phyloP scores from a whole-genome alignment of 2,797 vertebrate genomes.

The Phylloscopus collybita region DNA sequence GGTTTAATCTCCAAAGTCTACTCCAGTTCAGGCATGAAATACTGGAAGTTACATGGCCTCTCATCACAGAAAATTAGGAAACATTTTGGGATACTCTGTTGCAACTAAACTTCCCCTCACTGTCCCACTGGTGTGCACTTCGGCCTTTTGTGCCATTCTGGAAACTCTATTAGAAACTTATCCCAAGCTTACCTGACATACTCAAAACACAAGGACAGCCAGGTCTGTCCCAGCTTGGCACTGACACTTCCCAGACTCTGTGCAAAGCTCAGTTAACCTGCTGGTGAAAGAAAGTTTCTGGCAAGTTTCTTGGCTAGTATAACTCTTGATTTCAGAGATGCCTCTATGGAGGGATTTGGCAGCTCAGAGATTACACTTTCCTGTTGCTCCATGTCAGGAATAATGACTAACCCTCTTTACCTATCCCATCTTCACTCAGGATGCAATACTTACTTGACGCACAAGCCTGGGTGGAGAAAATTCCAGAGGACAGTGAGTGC shows the following conservation, averaged over 20 bases:
- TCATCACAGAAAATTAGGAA: neutral
- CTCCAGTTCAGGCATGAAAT: neutral
- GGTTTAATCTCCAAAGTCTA: neutral
- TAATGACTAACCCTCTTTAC: neutral
- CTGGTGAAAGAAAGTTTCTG: neutral
- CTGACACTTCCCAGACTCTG: neutral
- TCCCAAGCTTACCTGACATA: neutral
- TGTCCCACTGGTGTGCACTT: neutral
- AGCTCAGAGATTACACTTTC: accelerated
- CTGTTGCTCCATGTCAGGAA: neutral
- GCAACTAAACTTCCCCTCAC: neutral
- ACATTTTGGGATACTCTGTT: neutral
- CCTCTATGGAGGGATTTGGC: neutral
- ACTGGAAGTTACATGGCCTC: neutral
- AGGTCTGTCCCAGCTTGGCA: neutral
- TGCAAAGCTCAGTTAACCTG: neutral
- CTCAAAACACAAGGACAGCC: neutral
- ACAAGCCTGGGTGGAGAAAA: conserved; percentile 74
- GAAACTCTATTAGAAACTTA: neutral
- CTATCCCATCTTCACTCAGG: conserved; percentile 1
- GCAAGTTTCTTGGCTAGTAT: neutral
- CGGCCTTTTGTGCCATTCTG: neutral
- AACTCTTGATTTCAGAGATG: neutral
- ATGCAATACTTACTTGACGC: conserved; percentile 73
- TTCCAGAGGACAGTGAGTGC: conserved; percentile 55